Evolutionary conservation across 2,888 invertebrate genomes (phyloP), one percentile per base, ranked within the genome.

Genomic region (Anodontia alba): DNA sequence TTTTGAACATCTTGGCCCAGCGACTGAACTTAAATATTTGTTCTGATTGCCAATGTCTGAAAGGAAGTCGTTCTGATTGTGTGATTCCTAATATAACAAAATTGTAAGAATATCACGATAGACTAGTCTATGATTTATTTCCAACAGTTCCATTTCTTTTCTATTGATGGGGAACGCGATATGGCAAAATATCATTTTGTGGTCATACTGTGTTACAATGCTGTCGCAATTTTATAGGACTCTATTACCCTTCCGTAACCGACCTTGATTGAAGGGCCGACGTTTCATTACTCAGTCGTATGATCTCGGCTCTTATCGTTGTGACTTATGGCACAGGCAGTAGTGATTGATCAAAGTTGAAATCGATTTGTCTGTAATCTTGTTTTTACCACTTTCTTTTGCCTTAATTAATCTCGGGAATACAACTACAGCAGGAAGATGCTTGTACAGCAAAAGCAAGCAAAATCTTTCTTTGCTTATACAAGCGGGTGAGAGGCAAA

Each of bases 201-300:
- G 81, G 76, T 76, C 79, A 78, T 74, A 84, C 74, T 68, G 71
- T 62, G 79, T 71, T 79, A 76, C 83, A 76, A 69, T 69, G 69
- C 66, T 33, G 79, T 79, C 83, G 67, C 73, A 42, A 43, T 57
- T 46, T 54, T 43, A 76, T 68, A 31, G 38, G 71, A 73, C 51
- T 43, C 73, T 67, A 83, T 73, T 77, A 79, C 77, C 46, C 83
- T 76, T 79, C 71, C 66, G 79, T 69, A 69, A 69, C 69, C 26
- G 69, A 69, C 42, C 69, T 43, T 69, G 69, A 69, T 69, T 42
- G 69, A 69, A 69, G 42, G 62, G 69, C 23, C 69, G 69, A 46
- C 69, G 68, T 46, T 73, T 73, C 73, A 78, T 78, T 73, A 73
- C 73, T 46, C 62, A 49, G 67, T 73, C 68, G 78, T 72, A 67